Conservation (phyloP, 2,113 vertebrate genomes). For the Ceyx cyanopectus region DNA sequence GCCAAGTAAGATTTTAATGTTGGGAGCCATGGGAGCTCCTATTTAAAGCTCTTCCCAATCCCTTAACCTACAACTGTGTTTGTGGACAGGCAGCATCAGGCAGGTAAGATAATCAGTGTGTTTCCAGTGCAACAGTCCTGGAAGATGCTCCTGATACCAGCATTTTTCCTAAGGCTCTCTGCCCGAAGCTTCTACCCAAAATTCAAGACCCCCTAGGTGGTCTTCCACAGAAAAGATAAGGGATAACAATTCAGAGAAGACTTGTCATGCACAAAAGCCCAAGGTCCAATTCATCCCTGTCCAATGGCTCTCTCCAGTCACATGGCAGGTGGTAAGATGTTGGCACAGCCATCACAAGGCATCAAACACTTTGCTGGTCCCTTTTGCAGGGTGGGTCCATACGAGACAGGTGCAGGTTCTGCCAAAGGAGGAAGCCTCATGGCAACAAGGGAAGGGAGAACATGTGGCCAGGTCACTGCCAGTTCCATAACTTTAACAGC, state of each 20-base stretch:
- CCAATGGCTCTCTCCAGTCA: not conserved
- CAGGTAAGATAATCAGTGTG: not conserved
- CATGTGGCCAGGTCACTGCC: fast-evolving
- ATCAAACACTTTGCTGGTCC: not conserved
- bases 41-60: constrained; percentile 19
- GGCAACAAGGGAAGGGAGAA: not conserved
- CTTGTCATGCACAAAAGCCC: not conserved
- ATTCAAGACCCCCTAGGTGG: not conserved
- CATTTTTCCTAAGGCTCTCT: not conserved
- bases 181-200: not conserved
- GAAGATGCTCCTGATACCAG: not conserved
- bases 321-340: not conserved
- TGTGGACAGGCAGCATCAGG: not conserved
- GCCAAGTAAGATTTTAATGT: constrained; percentile 23
- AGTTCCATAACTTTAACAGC: not conserved
- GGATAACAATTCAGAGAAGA: not conserved
- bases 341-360: not conserved
- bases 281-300: not conserved
- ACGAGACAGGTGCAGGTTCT: not conserved
- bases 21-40: constrained; percentile 30
- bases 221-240: not conserved
- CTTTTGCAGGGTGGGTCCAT: not conserved
- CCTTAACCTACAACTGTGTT: not conserved
- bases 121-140: not conserved
- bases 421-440: not conserved